Evolutionary conservation across 2,113 vertebrate genomes (phyloP), one percentile per base, ranked within the genome.

Genomic region (Callochromis pleurospilus): DNA sequence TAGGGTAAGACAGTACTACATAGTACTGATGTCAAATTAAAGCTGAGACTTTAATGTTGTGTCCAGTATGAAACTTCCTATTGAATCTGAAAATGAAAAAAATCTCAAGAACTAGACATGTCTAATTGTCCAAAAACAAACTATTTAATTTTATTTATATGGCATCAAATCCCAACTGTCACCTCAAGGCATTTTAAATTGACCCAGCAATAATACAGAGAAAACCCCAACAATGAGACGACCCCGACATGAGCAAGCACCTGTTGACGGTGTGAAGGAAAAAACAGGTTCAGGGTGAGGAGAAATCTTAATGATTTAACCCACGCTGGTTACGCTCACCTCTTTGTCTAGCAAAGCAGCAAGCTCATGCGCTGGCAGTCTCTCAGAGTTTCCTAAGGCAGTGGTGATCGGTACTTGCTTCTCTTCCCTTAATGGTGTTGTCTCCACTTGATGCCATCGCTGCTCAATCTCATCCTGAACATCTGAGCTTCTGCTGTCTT

Each of bases 381-480:
- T 94, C 33, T 97, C 97, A 24, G 92, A 54, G 56, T 80, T 89
- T 8, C 96, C 97, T 0, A 96, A 65, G 26, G 97, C 96, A 65
- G 98, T 97, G 0, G 95, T 86, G 42, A 99, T 99, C 91, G 98
- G 97, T 87, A 99, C 97, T 93, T 99, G 99, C 90, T 98, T 99
- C 93, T 99, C 98, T 86, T 99, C 98, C 55, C 99, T 96, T 49
- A 99, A 94, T 0, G 98, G 98, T 0, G 97, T 99, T 21, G 97
- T 98, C 95, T 99, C 98, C 90, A 99, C 98, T 86, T 99, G 98
- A 91, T 99, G 98, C 99, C 99, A 99, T 55, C 97, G 97, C 84
- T 99, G 98, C 92, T 99, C 98, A 0, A 99, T 99, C 94, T 99
- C 98, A 85, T 98, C 97, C 0, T 97, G 97, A 53, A 98, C 97